Evolutionary conservation across 2,797 vertebrate species (phyloP).

Genomic region (Xyrichtys novacula): DNA sequence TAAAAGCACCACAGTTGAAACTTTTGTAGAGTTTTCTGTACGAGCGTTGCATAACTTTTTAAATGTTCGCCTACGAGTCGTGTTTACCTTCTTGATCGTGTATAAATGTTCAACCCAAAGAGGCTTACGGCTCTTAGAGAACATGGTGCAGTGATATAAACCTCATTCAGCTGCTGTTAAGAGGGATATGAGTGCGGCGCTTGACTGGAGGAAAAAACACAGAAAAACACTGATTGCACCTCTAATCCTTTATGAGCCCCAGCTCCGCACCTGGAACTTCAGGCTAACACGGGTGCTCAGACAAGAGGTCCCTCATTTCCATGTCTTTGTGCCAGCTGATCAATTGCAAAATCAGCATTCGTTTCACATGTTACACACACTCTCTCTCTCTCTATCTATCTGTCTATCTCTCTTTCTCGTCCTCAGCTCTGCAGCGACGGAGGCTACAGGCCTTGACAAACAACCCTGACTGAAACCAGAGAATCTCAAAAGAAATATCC

Average conservation of each 20-base stretch:
- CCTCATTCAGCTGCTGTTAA: slow-evolving; percentile 22
- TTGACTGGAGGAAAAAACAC: slow-evolving; percentile 1
- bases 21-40: slow-evolving; percentile 1
- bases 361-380: slow-evolving; percentile 2
- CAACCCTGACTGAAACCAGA: slow-evolving; percentile 16
- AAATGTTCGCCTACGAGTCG: slow-evolving; percentile 26
- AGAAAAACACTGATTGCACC: neutral
- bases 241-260: slow-evolving; percentile 5
- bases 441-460: slow-evolving; percentile 15
- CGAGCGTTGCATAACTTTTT: slow-evolving; percentile 16
- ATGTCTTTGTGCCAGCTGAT: neutral
- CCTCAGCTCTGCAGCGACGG: neutral
- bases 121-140: slow-evolving; percentile 40
- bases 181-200: slow-evolving; percentile 9
- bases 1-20: neutral
- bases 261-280: slow-evolving; percentile 16
- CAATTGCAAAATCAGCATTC: neutral
- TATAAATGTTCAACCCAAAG: slow-evolving; percentile 40
- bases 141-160: slow-evolving; percentile 36
- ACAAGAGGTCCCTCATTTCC: neutral
- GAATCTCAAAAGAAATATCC: slow-evolving; percentile 18
- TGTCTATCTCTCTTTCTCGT: too few species aligned
- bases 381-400: too few species aligned
- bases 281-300: neutral
- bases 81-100: slow-evolving; percentile 67